Base-by-base conservation (phyloP, 2,797 vertebrate species). In the Okamejei kenojei region DNA sequence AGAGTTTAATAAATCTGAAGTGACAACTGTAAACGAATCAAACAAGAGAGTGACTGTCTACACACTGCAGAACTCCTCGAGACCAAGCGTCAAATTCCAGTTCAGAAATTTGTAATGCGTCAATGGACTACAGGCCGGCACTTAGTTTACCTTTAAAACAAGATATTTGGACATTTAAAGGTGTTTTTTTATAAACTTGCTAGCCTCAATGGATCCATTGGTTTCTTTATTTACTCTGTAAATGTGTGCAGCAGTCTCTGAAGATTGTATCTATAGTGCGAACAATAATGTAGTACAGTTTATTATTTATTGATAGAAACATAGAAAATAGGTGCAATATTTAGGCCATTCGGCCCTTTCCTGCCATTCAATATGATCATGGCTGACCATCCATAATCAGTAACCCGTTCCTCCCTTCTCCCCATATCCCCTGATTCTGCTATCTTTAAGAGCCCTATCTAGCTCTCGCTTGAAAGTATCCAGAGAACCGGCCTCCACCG, bases 1-100 rank as follows among this genome's bases (percentile, higher is more conserved):
- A 94, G 96, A 96, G 96, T 96, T 96, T 96, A 97, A 97, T 97
- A 96, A 96, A 95, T 94, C 94, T 94, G 93, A 93, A 84, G 94
- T 94, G 94, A 95, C 95, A 95, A 95, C 95, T 95, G 94, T 94
- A 94, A 95, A 95, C 94, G 94, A 95, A 95, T 95, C 94, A 95
- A 94, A 92, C 26, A 93, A 93, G 93, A 80, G 94, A 93, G 94
- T 95, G 94, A 92, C 94, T 94, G 93, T 95, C 94, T 0, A 7
- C 81, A 94, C 93, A 93, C 74, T 0, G 29, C 93, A 90, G 63
- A 90, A 9, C 65, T 15, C 79, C 93, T 94, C 93, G 82, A 93
- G 94, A 93, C 74, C 94, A 94, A 95, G 94, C 93, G 95, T 95
- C 94, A 93, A 93, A 93, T 94, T 92, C 94, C 94, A 94, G 94